Evolutionary conservation across 2,797 vertebrate species (phyloP).

Genomic region (Hypotaenidia philippensis): DNA sequence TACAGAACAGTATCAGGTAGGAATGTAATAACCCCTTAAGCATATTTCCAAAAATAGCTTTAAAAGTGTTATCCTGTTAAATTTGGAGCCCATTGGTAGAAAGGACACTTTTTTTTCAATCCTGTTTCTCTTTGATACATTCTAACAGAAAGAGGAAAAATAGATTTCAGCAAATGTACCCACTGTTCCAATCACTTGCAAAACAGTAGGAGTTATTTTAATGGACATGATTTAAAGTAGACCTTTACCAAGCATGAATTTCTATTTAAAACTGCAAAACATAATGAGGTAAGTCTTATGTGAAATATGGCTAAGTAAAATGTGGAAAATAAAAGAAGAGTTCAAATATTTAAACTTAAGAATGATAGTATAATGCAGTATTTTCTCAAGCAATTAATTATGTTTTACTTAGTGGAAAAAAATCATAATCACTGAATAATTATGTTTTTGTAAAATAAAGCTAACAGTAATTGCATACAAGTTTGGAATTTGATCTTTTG

Average conservation of each 20-base stretch:
- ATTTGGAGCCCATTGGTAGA: background rate
- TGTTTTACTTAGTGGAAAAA: background rate
- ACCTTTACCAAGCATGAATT: background rate
- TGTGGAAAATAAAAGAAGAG: background rate
- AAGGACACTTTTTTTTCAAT: background rate
- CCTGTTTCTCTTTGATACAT: background rate
- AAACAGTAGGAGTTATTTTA: constrained; percentile 58
- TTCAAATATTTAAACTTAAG: background rate
- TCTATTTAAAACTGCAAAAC: constrained; percentile 5
- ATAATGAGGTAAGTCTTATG: background rate
- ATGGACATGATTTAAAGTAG: constrained; percentile 9
- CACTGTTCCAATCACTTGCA: constrained; percentile 40
- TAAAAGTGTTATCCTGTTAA: background rate
- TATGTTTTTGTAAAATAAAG: background rate
- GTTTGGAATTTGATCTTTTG: background rate
- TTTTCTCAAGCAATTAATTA: background rate
- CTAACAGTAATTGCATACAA: background rate
- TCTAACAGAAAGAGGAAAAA: constrained; percentile 21
- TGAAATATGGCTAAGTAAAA: background rate
- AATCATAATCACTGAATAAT: background rate
- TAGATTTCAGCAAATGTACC: constrained; percentile 5
- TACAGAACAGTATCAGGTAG: background rate
- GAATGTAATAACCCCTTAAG: background rate
- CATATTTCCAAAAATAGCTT: constrained; percentile 28
- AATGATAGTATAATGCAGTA: background rate